A percentile compares a stretch with the other conserved stretches of the same genome.
phyloP scores from a whole-genome alignment of 1,140 invertebrate genomes.

The Sipha flava region DNA sequence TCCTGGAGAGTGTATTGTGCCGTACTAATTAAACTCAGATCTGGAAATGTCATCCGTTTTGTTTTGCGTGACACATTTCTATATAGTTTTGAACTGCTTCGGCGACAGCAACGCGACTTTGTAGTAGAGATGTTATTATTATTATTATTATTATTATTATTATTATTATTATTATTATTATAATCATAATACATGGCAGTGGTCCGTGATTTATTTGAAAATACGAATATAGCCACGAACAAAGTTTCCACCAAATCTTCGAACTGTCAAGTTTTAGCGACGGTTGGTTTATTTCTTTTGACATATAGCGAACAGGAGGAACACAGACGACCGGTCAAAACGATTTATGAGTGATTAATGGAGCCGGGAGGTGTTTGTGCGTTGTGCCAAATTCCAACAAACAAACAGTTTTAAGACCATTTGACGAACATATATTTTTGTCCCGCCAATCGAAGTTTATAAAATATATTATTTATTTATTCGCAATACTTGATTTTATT shows the following conservation, averaged over 20 bases:
- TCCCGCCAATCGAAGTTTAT: no score
- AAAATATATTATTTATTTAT: no score
- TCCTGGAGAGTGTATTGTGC: not conserved
- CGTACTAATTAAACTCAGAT: constrained; percentile 8
- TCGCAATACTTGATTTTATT: no score
- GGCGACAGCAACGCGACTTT: not conserved
- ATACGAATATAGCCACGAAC: not conserved
- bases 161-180: not conserved
- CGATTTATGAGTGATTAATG: constrained; percentile 14
- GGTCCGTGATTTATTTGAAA: constrained; percentile 13
- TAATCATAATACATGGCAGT: not conserved
- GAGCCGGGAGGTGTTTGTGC: not conserved
- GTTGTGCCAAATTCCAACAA: not conserved
- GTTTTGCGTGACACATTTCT: not conserved
- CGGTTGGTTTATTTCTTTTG: constrained; percentile 9
- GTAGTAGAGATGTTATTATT: not conserved
- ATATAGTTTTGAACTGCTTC: not conserved
- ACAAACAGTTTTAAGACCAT: not conserved
- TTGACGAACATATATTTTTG: not conserved
- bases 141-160: not conserved
- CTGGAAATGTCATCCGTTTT: constrained; percentile 23
- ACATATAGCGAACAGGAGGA: not conserved
- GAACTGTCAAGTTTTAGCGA: constrained; percentile 17
- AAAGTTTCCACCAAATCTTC: constrained; percentile 7
- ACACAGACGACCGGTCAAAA: not conserved